Evolutionary conservation across 2,888 invertebrate genomes (phyloP).

Genomic region (Acanthosoma haemorrhoidale): DNA sequence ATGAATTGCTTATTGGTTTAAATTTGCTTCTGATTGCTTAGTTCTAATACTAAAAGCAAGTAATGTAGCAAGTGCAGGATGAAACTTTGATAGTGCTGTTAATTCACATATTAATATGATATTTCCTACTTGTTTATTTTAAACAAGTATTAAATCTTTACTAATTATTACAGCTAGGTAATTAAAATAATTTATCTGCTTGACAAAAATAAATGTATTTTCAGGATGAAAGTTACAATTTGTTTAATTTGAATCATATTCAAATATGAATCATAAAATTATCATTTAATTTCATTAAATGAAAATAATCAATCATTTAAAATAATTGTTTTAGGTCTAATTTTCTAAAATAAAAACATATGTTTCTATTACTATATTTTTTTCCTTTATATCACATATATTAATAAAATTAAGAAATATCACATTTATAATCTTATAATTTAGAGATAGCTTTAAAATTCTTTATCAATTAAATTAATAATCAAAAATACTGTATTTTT

Average conservation of each 20-base stretch:
- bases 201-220: neutral
- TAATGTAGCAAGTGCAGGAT: too few species aligned
- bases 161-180: neutral
- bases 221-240: neutral
- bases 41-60: too few species aligned
- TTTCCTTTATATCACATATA: constrained; percentile 1
- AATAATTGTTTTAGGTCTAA: neutral
- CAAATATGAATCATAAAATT: too few species aligned
- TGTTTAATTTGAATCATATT: neutral
- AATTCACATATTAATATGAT: neutral
- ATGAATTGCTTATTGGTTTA: too few species aligned
- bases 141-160: neutral
- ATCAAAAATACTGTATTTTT: constrained; percentile 9
- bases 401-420: neutral
- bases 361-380: neutral
- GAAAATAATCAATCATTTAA: neutral
- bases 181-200: neutral
- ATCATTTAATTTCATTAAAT: neutral
- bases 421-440: neutral
- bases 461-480: neutral
- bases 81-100: too few species aligned
- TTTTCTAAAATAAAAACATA: neutral
- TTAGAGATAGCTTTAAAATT: constrained; percentile 7
- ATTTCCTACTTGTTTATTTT: neutral
- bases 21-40: too few species aligned